Percentiles rank a stretch among this genome's conserved stretches.
phyloP scores from a whole-genome alignment of 1,140 invertebrate species.

The Alviniconcha marisindica region DNA sequence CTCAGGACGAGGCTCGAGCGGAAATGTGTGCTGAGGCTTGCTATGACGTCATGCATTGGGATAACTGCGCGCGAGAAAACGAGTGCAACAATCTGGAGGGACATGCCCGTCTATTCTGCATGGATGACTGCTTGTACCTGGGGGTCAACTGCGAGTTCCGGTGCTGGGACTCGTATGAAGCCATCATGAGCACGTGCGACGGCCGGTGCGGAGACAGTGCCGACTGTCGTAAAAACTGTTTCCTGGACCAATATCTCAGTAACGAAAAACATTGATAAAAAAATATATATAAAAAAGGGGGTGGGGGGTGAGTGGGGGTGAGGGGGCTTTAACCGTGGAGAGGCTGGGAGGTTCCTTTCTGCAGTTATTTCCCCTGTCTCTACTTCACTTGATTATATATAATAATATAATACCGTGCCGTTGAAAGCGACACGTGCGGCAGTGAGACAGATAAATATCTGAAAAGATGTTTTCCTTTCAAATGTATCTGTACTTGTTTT shows the following conservation, averaged over 20 bases:
- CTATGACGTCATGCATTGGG: constrained; percentile 24
- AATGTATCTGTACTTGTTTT: no score
- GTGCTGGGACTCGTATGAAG: constrained; percentile 21
- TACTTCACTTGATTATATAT: no score
- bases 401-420: no score
- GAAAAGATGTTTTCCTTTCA: no score
- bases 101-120: neutral
- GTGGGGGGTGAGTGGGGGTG: no score
- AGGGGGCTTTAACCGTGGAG: no score
- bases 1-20: neutral
- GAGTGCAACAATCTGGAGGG: neutral
- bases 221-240: neutral
- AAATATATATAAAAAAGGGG: no score
- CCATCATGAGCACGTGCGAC: constrained; percentile 14
- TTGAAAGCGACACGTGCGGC: no score
- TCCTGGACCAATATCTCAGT: neutral
- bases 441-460: no score
- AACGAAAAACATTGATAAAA: neutral
- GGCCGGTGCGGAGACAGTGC: neutral
- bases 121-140: constrained; percentile 12
- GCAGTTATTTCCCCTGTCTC: no score
- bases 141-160: constrained; percentile 4
- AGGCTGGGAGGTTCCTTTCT: no score
- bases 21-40: constrained; percentile 28
- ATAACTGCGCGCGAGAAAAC: constrained; percentile 15